Percentiles rank a stretch among this genome's conserved stretches.
Evolutionary conservation across 1,140 invertebrate genomes (phyloP).

Genomic region (Drosophila pseudoananassae): DNA sequence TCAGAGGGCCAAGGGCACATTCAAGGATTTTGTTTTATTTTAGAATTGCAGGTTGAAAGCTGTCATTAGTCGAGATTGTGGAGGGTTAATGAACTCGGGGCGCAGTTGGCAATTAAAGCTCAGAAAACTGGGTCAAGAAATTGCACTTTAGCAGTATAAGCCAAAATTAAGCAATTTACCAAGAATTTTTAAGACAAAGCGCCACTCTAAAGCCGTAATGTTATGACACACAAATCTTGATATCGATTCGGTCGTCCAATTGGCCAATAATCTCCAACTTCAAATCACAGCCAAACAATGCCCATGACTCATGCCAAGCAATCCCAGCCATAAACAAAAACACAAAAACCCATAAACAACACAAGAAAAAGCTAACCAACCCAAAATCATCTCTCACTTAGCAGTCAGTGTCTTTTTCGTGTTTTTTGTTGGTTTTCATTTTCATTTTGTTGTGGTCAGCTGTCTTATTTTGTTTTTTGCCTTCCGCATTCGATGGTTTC

Average conservation of each 20-base stretch:
- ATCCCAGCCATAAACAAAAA: constrained; percentile 36
- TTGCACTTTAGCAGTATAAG: neutral
- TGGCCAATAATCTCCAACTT: constrained; percentile 30
- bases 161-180: constrained; percentile 12
- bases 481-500: constrained; percentile 68
- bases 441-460: constrained; percentile 22
- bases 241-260: constrained; percentile 20
- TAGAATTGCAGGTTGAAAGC: constrained; percentile 21
- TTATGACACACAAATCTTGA: constrained; percentile 36
- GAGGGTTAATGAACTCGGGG: constrained; percentile 28
- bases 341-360: constrained; percentile 50
- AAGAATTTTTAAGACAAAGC: constrained; percentile 20
- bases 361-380: constrained; percentile 16
- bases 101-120: constrained; percentile 6
- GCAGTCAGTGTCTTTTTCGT: constrained; percentile 57
- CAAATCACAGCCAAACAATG: constrained; percentile 33
- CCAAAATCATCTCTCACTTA: constrained; percentile 65
- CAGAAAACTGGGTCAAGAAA: constrained; percentile 19
- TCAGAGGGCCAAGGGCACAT: constrained; percentile 22
- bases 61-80: constrained; percentile 14
- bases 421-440: constrained; percentile 18
- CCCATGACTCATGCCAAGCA: constrained; percentile 43
- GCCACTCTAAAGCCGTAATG: neutral
- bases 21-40: constrained; percentile 5
- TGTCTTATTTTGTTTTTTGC: constrained; percentile 32